These are phyloP conservation scores for Rotaria socialis DNA, from an alignment of 2,888 invertebrate species.

Conservation along the genomic window DNA sequence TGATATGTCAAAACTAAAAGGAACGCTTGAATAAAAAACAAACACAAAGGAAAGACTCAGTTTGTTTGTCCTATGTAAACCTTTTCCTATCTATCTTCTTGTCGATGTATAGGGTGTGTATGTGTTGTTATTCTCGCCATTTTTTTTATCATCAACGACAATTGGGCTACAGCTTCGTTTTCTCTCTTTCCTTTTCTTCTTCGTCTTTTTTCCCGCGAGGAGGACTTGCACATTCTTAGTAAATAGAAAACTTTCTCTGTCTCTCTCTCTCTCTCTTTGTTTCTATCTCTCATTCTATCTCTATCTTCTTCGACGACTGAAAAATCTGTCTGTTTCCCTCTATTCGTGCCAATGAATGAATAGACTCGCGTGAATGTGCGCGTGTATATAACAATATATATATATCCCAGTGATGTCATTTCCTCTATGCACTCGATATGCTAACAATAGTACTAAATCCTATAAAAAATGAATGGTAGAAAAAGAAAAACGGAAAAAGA, in stretches of 20 bases:
- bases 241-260: background rate
- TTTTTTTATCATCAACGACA: slow-evolving; percentile 26
- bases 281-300: background rate
- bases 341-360: slow-evolving; percentile 18
- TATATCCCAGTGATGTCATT: slow-evolving; percentile 23
- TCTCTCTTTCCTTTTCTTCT: background rate
- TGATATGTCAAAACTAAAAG: background rate
- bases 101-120: background rate
- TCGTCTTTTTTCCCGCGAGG: background rate
- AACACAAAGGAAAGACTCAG: background rate
- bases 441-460: slow-evolving; percentile 20
- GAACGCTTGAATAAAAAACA: background rate
- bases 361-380: slow-evolving; percentile 16
- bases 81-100: slow-evolving; percentile 2
- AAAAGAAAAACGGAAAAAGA: background rate
- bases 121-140: slow-evolving; percentile 25
- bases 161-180: background rate
- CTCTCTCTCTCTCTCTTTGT: background rate
- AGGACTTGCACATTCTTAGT: slow-evolving; percentile 25
- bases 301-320: background rate
- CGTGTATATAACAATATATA: slow-evolving; percentile 6
- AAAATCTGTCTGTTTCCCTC: background rate
- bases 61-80: background rate
- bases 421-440: slow-evolving; percentile 11
- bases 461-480: background rate